phyloP scores from a whole-genome alignment of 1,140 invertebrate genomes.

The Heliothis subflexa region DNA sequence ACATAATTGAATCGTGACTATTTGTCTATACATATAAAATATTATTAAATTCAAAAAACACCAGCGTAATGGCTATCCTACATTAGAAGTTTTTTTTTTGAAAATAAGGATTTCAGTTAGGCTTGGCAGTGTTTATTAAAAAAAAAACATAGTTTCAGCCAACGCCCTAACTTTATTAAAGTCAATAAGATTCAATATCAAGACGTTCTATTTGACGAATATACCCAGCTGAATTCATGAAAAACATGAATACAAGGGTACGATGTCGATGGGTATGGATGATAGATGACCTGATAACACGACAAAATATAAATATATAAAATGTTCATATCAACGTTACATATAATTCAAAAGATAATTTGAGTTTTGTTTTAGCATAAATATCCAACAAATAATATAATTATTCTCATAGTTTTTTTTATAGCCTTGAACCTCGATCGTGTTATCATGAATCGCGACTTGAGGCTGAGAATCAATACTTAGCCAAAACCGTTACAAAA shows the following conservation, averaged over 20 bases:
- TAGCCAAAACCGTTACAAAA: constrained; percentile 26
- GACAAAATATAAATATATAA: no score
- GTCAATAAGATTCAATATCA: background rate
- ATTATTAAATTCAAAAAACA: no score
- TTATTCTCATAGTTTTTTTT: background rate
- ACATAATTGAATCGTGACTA: no score
- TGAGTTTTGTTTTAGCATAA: no score
- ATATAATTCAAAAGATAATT: no score
- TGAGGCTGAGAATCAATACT: background rate
- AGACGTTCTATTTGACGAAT: background rate
- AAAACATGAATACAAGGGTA: background rate
- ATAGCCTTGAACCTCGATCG: background rate
- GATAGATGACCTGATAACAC: no score
- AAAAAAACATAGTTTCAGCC: constrained; percentile 16
- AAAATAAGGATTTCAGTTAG: background rate
- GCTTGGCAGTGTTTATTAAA: background rate
- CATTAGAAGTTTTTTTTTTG: no score
- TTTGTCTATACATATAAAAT: no score
- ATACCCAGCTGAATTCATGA: background rate
- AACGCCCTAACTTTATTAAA: constrained; percentile 35
- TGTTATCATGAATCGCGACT: background rate
- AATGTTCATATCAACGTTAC: no score
- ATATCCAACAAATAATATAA: background rate
- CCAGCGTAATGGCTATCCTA: no score
- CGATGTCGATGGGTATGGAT: no score